Conservation (phyloP, 2,113 vertebrate species). For the Electrona antarctica region DNA sequence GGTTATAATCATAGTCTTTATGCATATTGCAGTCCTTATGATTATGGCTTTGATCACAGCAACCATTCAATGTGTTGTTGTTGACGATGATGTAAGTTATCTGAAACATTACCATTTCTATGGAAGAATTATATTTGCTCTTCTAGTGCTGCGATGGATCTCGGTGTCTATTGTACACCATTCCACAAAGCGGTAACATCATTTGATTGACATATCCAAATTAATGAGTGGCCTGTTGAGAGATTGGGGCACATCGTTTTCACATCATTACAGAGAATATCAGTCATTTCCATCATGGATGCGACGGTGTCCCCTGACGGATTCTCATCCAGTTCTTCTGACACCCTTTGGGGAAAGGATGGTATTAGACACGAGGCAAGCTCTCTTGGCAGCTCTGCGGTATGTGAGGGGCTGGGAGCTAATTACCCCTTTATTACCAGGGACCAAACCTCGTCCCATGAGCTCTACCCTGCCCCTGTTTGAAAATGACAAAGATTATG, state of each 20-base stretch:
- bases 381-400: constrained; percentile 57
- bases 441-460: constrained; percentile 52
- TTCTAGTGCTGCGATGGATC: constrained; percentile 7
- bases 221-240: constrained; percentile 51
- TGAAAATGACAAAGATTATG: constrained; percentile 52
- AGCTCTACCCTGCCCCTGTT: constrained; percentile 61
- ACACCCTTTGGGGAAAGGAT: constrained; percentile 71
- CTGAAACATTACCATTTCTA: background rate
- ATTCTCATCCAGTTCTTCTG: constrained; percentile 47
- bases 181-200: background rate
- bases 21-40: background rate
- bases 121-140: background rate
- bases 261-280: constrained; percentile 72
- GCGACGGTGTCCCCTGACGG: constrained; percentile 60
- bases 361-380: constrained; percentile 60
- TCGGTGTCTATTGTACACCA: background rate
- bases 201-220: constrained; percentile 64
- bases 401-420: constrained; percentile 60
- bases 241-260: constrained; percentile 55
- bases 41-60: background rate
- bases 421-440: constrained; percentile 75
- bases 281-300: constrained; percentile 72
- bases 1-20: too few species aligned
- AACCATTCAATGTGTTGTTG: background rate
- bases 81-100: background rate